Evolutionary conservation across 2,113 vertebrate genomes (phyloP).

Genomic region (Chaetodon trifascialis): DNA sequence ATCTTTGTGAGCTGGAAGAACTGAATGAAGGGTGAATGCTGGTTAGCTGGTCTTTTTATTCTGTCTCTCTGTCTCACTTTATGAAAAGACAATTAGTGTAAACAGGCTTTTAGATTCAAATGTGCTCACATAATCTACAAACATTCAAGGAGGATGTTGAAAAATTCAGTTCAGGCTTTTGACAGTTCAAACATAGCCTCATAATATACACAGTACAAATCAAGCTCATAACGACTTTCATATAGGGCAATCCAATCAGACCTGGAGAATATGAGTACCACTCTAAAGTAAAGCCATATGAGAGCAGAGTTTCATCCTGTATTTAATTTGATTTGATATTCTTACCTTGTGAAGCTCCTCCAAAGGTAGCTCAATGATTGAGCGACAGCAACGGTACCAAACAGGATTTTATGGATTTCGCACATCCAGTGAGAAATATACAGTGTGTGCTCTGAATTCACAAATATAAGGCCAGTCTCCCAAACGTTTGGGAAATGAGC

Average conservation of each 20-base stretch:
- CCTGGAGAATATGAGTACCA: background rate
- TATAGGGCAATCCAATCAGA: background rate
- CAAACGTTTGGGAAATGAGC: constrained; percentile 3
- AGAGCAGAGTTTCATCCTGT: background rate
- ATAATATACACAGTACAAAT: background rate
- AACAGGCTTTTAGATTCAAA: background rate
- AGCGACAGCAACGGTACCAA: background rate
- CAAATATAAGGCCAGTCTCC: background rate
- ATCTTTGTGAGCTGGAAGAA: background rate
- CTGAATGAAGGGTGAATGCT: background rate
- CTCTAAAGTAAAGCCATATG: background rate
- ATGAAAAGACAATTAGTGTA: background rate
- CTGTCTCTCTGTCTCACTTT: too few relatives aligned
- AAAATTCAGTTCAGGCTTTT: background rate
- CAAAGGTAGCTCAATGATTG: constrained; percentile 19
- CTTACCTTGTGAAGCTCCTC: constrained; percentile 10
- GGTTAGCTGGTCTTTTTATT: background rate
- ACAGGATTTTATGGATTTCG: constrained; percentile 5
- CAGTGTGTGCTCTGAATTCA: background rate
- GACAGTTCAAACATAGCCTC: constrained; percentile 1
- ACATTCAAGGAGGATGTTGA: background rate
- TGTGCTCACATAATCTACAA: background rate
- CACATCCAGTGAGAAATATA: background rate
- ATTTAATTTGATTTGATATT: constrained; percentile 3
- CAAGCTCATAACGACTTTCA: background rate